Base-by-base conservation (phyloP, 2,888 invertebrate species). In the Ferdinandea cuprea region DNA sequence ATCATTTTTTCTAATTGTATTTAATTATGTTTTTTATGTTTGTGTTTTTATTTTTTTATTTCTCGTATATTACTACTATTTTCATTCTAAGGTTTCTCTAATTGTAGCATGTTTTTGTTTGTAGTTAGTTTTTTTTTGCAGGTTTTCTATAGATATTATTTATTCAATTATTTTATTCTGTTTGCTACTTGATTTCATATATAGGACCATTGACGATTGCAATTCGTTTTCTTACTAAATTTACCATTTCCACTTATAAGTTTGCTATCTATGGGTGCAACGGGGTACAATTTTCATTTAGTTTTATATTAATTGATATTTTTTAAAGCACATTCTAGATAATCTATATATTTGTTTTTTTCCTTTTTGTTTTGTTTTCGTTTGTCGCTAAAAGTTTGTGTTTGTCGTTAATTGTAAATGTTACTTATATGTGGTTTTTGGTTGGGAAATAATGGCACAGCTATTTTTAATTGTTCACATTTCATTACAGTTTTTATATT, bases 171-270 rank as follows among this genome's bases (percentile, higher is more conserved):
- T 32, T 42, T 48, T 58, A 42, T 56, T 25, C 25, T 15, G 48
- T 37, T 59, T 56, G 48, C 76, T 76, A 76, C 50, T 65, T 74
- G 52, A 68, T 59, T 68, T 65, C 58, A 15, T 58, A n/a, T n/a
- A n/a, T 76, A 76, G 76, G 76, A 76, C 68, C 54, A 35, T 68
- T 76, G 35, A 54, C 68, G 76, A 59, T 68, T 74, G 66, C 66
- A 42, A 32, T 76, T 76, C 19, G 17, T 76, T 68, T 74, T 73
- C 28, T 50, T 19, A 50, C 54, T 58, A 35, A n/a, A 58, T 37
- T 50, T 52, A 54, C 54, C 54, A 50, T 66, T 76, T 59, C 19
- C 46, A 61, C 76, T 52, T 76, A 46, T 50, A 46, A 52, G 59
- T 74, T 76, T 28, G 30, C 76, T 76, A 76, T 68, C 76, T 76